Percentiles rank a stretch among this genome's conserved stretches.
Evolutionary conservation across 2,797 vertebrate species (phyloP).

Genomic region (Parotocinclus haroldoi): DNA sequence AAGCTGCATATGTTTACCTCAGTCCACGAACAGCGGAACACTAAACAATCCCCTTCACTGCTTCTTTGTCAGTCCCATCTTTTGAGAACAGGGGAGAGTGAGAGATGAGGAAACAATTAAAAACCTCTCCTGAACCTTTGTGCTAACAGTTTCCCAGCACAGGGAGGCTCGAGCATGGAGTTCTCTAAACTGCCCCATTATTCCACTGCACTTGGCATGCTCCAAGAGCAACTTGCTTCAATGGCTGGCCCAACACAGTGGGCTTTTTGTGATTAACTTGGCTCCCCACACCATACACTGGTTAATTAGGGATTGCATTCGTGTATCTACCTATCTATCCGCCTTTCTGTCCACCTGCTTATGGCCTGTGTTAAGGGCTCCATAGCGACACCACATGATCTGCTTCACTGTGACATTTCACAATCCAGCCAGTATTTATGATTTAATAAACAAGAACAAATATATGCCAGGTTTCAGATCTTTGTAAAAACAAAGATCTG

Average conservation of each 20-base stretch:
- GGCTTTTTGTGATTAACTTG: slow-evolving; percentile 71
- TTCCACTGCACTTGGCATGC: slow-evolving; percentile 68
- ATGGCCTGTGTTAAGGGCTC: slow-evolving; percentile 45
- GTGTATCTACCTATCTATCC: slow-evolving; percentile 41
- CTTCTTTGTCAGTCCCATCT: slow-evolving; percentile 70
- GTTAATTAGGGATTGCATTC: slow-evolving; percentile 69
- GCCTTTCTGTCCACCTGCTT: slow-evolving; percentile 56
- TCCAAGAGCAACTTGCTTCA: slow-evolving; percentile 70
- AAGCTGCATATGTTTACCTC: slow-evolving; percentile 70
- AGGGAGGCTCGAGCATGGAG: slow-evolving; percentile 70
- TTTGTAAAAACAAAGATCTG: no score
- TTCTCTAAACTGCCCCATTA: slow-evolving; percentile 75
- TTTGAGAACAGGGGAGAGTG: slow-evolving; percentile 59
- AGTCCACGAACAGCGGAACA: slow-evolving; percentile 67
- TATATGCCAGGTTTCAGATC: no score
- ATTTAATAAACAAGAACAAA: no score
- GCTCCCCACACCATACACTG: slow-evolving; percentile 64
- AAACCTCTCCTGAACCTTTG: slow-evolving; percentile 65
- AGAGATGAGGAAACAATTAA: slow-evolving; percentile 72
- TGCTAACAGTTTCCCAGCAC: slow-evolving; percentile 75
- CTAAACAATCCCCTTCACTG: slow-evolving; percentile 74
- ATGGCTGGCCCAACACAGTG: slow-evolving; percentile 70
- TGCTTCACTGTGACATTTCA: not conserved
- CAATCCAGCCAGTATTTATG: not conserved
- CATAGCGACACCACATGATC: slow-evolving; percentile 7